Base-by-base conservation (phyloP, 2,113 vertebrate genomes). In the Scophthalmus maximus region DNA sequence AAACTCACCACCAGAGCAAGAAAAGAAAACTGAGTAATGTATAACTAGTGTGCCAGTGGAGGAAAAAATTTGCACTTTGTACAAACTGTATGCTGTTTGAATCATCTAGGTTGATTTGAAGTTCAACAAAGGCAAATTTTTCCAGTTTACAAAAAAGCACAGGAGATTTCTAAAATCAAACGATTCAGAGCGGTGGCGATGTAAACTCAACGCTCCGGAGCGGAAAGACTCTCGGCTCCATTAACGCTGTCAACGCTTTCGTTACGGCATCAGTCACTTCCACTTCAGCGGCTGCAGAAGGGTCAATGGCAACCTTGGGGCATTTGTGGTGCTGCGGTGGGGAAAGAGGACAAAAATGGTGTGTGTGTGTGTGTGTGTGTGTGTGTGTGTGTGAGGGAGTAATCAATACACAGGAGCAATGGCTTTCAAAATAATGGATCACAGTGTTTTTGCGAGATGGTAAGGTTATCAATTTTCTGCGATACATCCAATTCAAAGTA, bases 191-290 rank as follows among this genome's bases (percentile, higher is more conserved):
- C 44, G 34, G 68, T 49, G 22, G 57, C 49, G 14, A 38, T 46
- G 50, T 38, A 65, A 74, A 73, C 66, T 64, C 30, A 50, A 53
- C 44, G n/a, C 61, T 76, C 63, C 66, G 67, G 63, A 68, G 65
- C 73, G 57, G 61, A 74, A 66, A 77, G 61, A 75, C 60, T 73
- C 68, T 71, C 67, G 51, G 81, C 79, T 76, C 76, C 73, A 78
- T 86, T 88, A 83, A 77, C 5, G 40, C 79, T 86, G 81, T 70
- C 77, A 83, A 57, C 76, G 78, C 66, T 81, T 79, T 69, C 67
- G 65, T 79, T 78, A 53, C 49, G 52, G 63, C 79, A 87, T 88
- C 78, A 81, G 60, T 87, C 76, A 72, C 83, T 87, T 88, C 83
- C 76, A 82, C 84, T 81, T 76, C 84, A 84, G 73, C 64, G 55